Conservation (phyloP, 2,888 invertebrate genomes). For the Eupeodes latifasciatus region DNA sequence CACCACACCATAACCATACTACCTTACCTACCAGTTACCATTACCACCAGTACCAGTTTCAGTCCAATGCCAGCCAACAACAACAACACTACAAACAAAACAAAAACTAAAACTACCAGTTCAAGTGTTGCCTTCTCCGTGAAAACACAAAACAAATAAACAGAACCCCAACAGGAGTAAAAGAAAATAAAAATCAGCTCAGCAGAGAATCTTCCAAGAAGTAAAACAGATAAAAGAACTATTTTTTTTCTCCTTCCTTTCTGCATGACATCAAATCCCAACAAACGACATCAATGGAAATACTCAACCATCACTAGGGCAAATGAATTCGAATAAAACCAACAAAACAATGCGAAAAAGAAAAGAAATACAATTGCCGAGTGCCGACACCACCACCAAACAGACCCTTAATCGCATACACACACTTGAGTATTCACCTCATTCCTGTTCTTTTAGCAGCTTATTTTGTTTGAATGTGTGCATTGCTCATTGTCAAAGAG, state of each 20-base stretch:
- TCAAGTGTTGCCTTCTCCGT: constrained; percentile 68
- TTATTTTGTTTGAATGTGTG: constrained; percentile 29
- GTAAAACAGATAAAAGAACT: constrained; percentile 66
- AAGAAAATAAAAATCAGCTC: constrained; percentile 25
- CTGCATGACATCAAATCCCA: constrained; percentile 68
- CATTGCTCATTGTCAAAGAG: constrained; percentile 59
- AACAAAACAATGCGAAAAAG: constrained; percentile 2
- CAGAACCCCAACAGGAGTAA: constrained; percentile 36
- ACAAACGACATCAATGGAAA: constrained; percentile 72
- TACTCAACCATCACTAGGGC: constrained; percentile 65
- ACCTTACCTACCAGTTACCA: background rate
- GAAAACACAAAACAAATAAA: constrained; percentile 56
- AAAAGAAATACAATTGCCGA: constrained; percentile 39
- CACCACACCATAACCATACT: constrained; percentile 17
- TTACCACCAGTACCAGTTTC: constrained; percentile 39
- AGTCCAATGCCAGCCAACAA: constrained; percentile 46
- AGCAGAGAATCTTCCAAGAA: constrained; percentile 60
- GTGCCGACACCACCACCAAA: constrained; percentile 44
- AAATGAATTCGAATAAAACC: constrained; percentile 42
- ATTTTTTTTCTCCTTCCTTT: constrained; percentile 43
- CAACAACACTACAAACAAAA: constrained; percentile 29
- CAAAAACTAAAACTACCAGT: constrained; percentile 52
- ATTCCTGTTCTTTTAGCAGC: constrained; percentile 27
- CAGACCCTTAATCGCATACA: constrained; percentile 51
- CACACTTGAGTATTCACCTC: constrained; percentile 21